Evolutionary conservation across 2,888 invertebrate genomes (phyloP).

Genomic region (Dynastes tityus): DNA sequence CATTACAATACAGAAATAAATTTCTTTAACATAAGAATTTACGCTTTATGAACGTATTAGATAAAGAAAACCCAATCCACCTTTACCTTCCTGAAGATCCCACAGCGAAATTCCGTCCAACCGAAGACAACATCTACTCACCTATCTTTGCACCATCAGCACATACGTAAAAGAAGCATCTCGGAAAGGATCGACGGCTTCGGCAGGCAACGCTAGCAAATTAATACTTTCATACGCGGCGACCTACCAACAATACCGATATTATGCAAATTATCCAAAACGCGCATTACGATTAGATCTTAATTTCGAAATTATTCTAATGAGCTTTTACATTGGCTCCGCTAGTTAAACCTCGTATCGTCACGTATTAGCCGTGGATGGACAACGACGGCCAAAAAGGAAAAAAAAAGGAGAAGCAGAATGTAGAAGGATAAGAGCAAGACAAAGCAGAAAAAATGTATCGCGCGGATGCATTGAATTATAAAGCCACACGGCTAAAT

Average conservation of each 20-base stretch:
- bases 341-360: slow-evolving; percentile 22
- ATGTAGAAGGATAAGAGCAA: background rate
- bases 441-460: slow-evolving; percentile 11
- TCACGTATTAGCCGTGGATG: background rate
- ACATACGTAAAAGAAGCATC: background rate
- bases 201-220: slow-evolving; percentile 1
- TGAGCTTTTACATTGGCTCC: slow-evolving; percentile 32
- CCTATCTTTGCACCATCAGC: background rate
- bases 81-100: too few relatives aligned
- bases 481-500: slow-evolving; percentile 29
- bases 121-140: too few relatives aligned
- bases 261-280: slow-evolving; percentile 44
- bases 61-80: too few relatives aligned
- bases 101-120: too few relatives aligned
- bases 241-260: slow-evolving; percentile 36
- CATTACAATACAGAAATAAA: too few relatives aligned
- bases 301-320: slow-evolving; percentile 47
- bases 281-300: slow-evolving; percentile 42
- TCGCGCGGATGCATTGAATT: slow-evolving; percentile 26
- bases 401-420: background rate
- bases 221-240: slow-evolving; percentile 16
- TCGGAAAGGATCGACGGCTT: background rate
- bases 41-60: too few relatives aligned
- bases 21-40: too few relatives aligned
- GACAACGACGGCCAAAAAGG: too few relatives aligned